Percentiles rank a stretch among this genome's conserved stretches.
phyloP scores from a whole-genome alignment of 2,113 vertebrate species.

The Mormoops blainvillei region DNA sequence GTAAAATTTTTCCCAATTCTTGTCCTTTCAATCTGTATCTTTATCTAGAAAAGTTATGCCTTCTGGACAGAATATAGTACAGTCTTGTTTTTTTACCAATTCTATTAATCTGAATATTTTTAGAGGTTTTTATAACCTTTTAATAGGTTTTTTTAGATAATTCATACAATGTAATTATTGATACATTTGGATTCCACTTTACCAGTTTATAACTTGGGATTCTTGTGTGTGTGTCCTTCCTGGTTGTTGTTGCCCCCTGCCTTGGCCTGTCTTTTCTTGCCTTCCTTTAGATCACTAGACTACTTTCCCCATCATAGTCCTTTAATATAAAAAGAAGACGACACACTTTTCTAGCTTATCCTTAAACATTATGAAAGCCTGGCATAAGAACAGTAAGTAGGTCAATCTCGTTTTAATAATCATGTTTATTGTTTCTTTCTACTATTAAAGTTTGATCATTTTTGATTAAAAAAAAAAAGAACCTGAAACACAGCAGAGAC shows the following conservation, averaged over 20 bases:
- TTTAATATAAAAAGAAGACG: not conserved
- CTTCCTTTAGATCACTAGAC: not conserved
- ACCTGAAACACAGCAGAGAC: not conserved
- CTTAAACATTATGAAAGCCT: not conserved
- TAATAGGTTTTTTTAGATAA: not conserved
- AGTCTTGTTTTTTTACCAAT: not conserved
- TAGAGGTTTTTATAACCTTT: no score
- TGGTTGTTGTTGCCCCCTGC: not conserved
- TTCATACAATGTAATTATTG: not conserved
- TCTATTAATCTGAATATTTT: not conserved
- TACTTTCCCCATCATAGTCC: not conserved
- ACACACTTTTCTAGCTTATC: not conserved
- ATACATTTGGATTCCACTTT: not conserved
- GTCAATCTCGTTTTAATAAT: not conserved
- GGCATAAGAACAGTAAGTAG: not conserved
- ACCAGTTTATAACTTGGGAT: not conserved
- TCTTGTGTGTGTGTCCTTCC: not conserved
- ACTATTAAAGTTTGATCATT: not conserved
- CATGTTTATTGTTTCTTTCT: not conserved
- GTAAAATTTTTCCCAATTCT: no score
- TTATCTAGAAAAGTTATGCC: not conserved
- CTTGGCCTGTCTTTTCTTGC: not conserved
- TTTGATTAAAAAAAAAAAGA: no score
- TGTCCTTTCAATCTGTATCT: no score
- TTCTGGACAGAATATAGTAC: not conserved